phyloP scores from a whole-genome alignment of 1,140 invertebrate genomes.

The Acyrthosiphon pisum region DNA sequence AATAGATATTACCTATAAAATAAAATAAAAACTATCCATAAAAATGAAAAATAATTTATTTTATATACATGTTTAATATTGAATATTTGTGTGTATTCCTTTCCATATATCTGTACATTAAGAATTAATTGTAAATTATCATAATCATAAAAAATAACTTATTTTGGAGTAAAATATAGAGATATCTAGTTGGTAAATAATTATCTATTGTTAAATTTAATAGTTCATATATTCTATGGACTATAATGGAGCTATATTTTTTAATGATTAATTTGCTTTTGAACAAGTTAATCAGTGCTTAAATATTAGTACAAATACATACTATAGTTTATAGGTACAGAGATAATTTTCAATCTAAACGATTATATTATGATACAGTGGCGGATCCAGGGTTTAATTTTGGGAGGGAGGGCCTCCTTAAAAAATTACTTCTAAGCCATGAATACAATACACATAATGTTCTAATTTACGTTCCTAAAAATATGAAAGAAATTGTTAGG shows the following conservation, averaged over 20 bases:
- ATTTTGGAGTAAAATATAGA: not conserved
- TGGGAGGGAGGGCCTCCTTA: too few relatives aligned
- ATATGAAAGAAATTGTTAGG: too few relatives aligned
- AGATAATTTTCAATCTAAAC: not conserved
- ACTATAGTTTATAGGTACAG: not conserved
- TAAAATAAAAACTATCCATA: not conserved
- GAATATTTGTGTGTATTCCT: not conserved
- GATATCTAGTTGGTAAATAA: not conserved
- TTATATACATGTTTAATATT: not conserved
- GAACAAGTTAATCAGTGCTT: not conserved
- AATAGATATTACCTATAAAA: not conserved
- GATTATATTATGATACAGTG: not conserved
- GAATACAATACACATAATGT: too few relatives aligned
- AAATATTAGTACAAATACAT: not conserved
- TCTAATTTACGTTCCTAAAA: too few relatives aligned
- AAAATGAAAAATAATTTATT: constrained; percentile 10
- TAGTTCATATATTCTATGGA: not conserved
- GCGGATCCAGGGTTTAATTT: too few relatives aligned
- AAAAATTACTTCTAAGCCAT: too few relatives aligned
- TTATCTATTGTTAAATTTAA: not conserved
- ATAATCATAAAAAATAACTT: not conserved
- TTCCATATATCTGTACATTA: not conserved
- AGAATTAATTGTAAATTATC: not conserved
- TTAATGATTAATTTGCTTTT: not conserved
- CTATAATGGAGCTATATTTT: not conserved